These are phyloP conservation scores for Morinoia aosen DNA, from an alignment of 2,888 invertebrate species.

Conservation along the genomic window DNA sequence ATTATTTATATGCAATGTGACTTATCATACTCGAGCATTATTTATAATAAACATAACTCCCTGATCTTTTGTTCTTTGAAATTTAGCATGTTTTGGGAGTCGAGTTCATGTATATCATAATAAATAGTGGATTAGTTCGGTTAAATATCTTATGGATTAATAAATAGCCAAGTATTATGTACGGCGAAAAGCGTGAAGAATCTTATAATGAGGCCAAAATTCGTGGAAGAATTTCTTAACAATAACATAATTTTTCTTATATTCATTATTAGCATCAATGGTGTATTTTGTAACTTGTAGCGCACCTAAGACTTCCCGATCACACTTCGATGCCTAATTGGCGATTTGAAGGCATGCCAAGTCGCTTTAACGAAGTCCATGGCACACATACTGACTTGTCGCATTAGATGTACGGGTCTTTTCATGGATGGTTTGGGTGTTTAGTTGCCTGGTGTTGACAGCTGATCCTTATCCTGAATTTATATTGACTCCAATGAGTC, in stretches of 20 bases:
- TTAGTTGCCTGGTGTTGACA: background rate
- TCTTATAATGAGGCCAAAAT: background rate
- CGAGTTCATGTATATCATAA: background rate
- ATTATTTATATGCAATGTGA: background rate
- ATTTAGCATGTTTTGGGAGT: background rate
- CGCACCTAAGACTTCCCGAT: background rate
- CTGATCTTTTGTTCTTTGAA: background rate
- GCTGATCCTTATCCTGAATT: slow-evolving; percentile 8
- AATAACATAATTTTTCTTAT: background rate
- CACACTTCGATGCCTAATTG: background rate
- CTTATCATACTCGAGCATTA: background rate
- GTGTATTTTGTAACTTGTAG: background rate
- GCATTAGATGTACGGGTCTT: background rate
- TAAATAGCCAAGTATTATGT: background rate
- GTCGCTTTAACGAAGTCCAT: background rate
- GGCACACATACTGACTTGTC: background rate
- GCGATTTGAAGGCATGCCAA: background rate
- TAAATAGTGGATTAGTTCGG: background rate
- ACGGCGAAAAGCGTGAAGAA: background rate
- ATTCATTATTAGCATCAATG: background rate
- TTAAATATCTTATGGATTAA: background rate
- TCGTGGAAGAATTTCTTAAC: background rate
- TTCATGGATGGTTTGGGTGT: background rate
- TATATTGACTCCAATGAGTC: slow-evolving; percentile 8
- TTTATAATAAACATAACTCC: background rate